Evolutionary conservation across 2,888 invertebrate species (phyloP), one percentile per base, ranked within the genome.

Genomic region (Ceraclea dissimilis): DNA sequence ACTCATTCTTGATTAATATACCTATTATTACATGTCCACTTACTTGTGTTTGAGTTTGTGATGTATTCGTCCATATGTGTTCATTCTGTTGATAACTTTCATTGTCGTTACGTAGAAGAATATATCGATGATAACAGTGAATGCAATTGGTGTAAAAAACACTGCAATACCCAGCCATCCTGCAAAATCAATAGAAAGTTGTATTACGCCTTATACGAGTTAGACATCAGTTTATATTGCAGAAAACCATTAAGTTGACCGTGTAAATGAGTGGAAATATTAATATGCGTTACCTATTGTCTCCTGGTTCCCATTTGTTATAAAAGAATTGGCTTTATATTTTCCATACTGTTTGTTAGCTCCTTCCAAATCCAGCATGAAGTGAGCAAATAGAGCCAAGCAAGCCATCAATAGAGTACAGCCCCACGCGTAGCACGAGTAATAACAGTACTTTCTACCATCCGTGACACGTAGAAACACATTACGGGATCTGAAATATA

Each of bases 31-130:
- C 47, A 47, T 1, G 6, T 47, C 13, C 10, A 52, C 69, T 70
- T 72, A 88, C 88, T 86, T 90, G 71, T 90, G 88, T 70, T 88
- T 88, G 60, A 92, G 76, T 72, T 91, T 91, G 66, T 91, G 88
- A 66, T 91, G 91, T 65, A 92, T 91, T 63, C 90, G 79, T 48
- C 91, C 91, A 68, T 91, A 91, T 2, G 89, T 86, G 66, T 86
- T 86, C 75, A 90, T 86, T 62, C 86, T 78, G 66, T 86, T 89
- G 56, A 92, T 87, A 21, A 87, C 82, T 69, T 86, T 86, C 22
- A 86, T 74, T 19, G 91, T 92, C 17, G 90, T 88, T 10, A 86
- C 79, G 66, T 88, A 87, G 67, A 91, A 90, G 69, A 88, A 90
- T 58, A 90, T 74, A 68, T 91, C 85, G 61, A 88, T 80, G 57